Conservation (phyloP, 2,113 vertebrate species). For the Manacus vitellinus region DNA sequence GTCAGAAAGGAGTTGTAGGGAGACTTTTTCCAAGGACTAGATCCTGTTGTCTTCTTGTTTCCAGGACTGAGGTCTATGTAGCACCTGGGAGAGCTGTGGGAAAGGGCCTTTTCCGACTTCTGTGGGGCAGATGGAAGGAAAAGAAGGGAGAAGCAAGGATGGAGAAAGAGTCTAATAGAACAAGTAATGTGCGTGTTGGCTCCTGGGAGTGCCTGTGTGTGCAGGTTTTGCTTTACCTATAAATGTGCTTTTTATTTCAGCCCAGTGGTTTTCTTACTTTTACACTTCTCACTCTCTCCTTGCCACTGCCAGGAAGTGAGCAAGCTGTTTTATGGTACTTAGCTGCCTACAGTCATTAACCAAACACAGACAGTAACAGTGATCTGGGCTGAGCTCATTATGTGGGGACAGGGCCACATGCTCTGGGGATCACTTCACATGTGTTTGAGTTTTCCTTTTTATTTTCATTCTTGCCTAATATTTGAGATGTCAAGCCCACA, state of each 20-base stretch:
- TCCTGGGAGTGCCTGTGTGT: neutral
- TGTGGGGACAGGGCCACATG: neutral
- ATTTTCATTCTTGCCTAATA: neutral
- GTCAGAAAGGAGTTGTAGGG: neutral
- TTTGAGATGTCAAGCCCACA: conserved; percentile 53
- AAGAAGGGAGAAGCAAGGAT: neutral
- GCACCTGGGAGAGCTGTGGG: neutral
- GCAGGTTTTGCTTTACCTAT: neutral
- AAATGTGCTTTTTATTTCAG: neutral
- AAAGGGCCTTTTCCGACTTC: neutral
- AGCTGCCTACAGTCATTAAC: neutral
- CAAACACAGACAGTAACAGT: neutral
- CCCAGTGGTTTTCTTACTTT: neutral
- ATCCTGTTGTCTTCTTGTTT: neutral
- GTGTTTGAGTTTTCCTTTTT: neutral
- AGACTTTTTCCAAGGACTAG: neutral
- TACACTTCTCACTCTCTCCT: neutral
- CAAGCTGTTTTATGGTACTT: neutral
- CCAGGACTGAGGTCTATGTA: conserved; percentile 10
- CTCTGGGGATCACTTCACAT: neutral
- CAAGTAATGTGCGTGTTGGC: neutral
- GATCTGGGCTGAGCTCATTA: neutral
- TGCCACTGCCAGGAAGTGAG: neutral
- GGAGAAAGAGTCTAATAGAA: neutral
- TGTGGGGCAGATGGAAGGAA: neutral